A percentile compares a stretch with the other conserved stretches of the same genome.
phyloP scores from a whole-genome alignment of 2,113 vertebrate species.

The Spermophilus dauricus region DNA sequence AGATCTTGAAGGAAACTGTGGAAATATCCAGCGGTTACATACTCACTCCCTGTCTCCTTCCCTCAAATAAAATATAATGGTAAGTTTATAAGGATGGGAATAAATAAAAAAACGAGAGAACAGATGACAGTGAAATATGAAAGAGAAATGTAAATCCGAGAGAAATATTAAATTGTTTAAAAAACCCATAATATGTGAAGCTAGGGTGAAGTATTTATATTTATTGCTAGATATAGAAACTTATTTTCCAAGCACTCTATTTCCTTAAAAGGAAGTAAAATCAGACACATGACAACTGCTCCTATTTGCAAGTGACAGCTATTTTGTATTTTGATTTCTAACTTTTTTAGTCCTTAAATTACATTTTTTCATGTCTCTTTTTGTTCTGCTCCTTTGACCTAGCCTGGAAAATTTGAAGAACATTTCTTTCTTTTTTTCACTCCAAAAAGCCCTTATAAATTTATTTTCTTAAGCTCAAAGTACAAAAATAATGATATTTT shows the following conservation, averaged over 20 bases:
- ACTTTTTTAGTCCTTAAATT: constrained; percentile 45
- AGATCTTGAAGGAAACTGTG: background rate
- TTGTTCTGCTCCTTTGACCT: constrained; percentile 74
- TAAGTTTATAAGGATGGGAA: constrained; percentile 21
- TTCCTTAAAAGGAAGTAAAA: constrained; percentile 77
- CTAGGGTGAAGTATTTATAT: constrained; percentile 2
- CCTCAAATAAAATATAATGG: background rate
- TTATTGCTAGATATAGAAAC: constrained; percentile 62
- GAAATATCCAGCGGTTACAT: background rate
- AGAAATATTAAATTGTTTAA: background rate
- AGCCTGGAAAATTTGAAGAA: constrained; percentile 66
- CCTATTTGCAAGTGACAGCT: constrained; percentile 41
- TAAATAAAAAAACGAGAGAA: background rate
- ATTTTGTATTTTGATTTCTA: constrained; percentile 61
- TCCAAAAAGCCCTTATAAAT: background rate
- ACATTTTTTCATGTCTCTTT: constrained; percentile 68
- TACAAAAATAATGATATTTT: constrained; percentile 43
- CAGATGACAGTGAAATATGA: background rate
- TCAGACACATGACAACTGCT: constrained; percentile 1
- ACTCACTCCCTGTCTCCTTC: background rate
- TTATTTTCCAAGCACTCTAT: constrained; percentile 31
- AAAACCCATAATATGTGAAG: background rate
- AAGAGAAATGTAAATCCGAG: constrained; percentile 7
- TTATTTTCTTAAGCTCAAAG: constrained; percentile 49
- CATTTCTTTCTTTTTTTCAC: constrained; percentile 41